These are phyloP conservation scores for Rhyacophila evoluta DNA, from an alignment of 2,888 invertebrate species.

Conservation along the genomic window DNA sequence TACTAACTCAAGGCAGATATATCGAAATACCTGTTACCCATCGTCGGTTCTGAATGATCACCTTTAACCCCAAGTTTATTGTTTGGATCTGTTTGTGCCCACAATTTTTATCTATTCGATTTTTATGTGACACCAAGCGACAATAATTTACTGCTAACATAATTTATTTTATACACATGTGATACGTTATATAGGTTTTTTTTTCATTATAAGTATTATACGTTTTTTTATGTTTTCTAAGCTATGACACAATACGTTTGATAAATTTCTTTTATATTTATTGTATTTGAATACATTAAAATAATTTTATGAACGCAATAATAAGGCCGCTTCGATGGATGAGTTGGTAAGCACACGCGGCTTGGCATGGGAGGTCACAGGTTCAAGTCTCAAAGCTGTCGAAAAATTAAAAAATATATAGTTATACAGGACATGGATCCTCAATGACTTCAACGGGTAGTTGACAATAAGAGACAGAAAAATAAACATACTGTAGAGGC, in stretches of 20 bases:
- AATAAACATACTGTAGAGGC: no score
- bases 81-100: conserved; percentile 54
- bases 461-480: no score
- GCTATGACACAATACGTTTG: conserved; percentile 34
- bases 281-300: no score
- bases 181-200: conserved; percentile 30
- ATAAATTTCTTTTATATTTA: not conserved
- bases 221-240: not conserved
- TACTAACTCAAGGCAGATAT: no score
- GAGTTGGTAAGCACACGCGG: no score
- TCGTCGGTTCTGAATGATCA: conserved; percentile 31
- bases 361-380: no score
- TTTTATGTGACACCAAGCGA: conserved; percentile 54
- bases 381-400: no score
- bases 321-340: no score
- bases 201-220: conserved; percentile 34
- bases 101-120: conserved; percentile 55
- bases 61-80: conserved; percentile 54
- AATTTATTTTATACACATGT: conserved; percentile 51
- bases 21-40: not conserved
- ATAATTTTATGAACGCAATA: no score
- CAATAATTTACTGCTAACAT: conserved; percentile 53
- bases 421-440: no score
- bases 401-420: no score
- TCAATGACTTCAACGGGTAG: no score